phyloP scores from a whole-genome alignment of 2,797 vertebrate genomes.

The Phoxinus dragarum region DNA sequence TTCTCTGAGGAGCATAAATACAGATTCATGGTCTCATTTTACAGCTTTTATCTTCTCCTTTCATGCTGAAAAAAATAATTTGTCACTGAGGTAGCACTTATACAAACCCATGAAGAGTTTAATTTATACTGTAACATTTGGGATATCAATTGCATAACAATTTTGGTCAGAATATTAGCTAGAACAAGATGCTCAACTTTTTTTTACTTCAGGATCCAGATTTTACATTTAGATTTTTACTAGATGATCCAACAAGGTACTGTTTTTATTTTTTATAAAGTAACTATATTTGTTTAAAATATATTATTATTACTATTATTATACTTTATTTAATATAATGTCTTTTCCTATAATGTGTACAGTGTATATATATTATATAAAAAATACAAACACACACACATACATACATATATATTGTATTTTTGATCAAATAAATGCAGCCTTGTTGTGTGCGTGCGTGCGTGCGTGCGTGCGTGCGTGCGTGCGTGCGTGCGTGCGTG shows the following conservation, averaged over 20 bases:
- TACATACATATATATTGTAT: no score
- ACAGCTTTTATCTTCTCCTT: conserved; percentile 68
- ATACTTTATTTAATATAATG: neutral
- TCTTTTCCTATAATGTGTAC: neutral
- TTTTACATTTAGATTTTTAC: neutral
- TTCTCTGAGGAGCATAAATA: conserved; percentile 54
- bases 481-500: no score
- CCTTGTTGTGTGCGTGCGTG: no score
- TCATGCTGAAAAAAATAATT: conserved; percentile 20
- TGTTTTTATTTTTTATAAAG: no score
- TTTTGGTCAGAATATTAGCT: neutral
- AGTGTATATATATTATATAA: no score
- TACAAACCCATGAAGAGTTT: neutral
- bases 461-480: no score
- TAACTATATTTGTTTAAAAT: no score
- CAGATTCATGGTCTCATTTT: conserved; percentile 45
- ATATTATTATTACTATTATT: no score
- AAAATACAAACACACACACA: no score
- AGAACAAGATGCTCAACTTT: neutral
- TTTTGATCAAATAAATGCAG: no score
- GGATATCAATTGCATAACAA: neutral
- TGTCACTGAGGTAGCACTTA: conserved; percentile 6
- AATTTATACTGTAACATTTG: neutral
- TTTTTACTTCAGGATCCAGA: neutral
- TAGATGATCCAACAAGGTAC: neutral